Evolutionary conservation across 2,888 invertebrate genomes (phyloP).

Genomic region (Mesoligia furuncula): DNA sequence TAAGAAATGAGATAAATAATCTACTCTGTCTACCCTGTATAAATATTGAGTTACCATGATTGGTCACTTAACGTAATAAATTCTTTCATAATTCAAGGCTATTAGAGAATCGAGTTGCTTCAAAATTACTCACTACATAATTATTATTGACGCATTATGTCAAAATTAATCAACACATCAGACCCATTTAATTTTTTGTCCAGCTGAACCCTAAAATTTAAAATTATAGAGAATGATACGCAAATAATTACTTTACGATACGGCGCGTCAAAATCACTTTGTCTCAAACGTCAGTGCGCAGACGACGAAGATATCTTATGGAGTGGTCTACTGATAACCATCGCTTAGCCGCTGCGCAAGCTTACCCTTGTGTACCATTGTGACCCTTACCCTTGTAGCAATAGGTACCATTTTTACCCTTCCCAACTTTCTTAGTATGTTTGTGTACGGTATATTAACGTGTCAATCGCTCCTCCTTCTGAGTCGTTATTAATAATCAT

Average conservation of each 20-base stretch:
- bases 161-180: conserved; percentile 65
- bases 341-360: conserved; percentile 74
- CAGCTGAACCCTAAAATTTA: conserved; percentile 65
- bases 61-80: conserved; percentile 37
- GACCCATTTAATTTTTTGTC: conserved; percentile 57
- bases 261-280: conserved; percentile 86
- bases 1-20: too few relatives aligned
- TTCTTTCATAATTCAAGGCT: conserved; percentile 44
- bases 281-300: conserved; percentile 81
- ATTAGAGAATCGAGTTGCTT: conserved; percentile 46
- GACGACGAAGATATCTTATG: conserved; percentile 78
- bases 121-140: conserved; percentile 59
- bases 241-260: conserved; percentile 82
- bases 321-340: conserved; percentile 80
- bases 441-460: conserved; percentile 82
- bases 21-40: too few relatives aligned
- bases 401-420: conserved; percentile 65
- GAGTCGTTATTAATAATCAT: conserved; percentile 86
- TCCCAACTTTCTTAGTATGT: conserved; percentile 29
- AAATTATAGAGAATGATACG: conserved; percentile 79
- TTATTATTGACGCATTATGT: conserved; percentile 58
- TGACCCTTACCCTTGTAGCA: conserved; percentile 33
- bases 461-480: conserved; percentile 87
- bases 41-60: conserved; percentile 38
- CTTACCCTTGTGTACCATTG: conserved; percentile 45